Base-by-base conservation (phyloP, 2,113 vertebrate species). In the Siphamia tubifer region DNA sequence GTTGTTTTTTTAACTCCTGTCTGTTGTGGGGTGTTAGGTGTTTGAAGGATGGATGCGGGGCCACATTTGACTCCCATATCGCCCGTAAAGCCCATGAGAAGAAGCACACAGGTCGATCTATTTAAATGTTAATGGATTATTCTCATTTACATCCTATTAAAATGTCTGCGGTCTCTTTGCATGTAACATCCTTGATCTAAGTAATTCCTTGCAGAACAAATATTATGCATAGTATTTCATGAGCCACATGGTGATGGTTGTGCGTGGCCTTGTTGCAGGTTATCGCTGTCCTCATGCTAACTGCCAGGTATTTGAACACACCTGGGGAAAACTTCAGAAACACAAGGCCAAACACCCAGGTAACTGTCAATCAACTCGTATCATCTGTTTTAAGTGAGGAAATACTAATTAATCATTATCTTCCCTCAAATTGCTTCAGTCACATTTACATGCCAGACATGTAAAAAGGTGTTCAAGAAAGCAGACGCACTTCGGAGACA, bases 31-130 rank as follows among this genome's bases (percentile, higher is more conserved):
- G 1, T 11, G 42, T 12, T 24, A 95, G 93, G 64, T 94, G 94
- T 65, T 74, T 23, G 0, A 88, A 86, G 38, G 63, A 39, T 0
- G 83, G 83, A 1, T 95, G 94, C n/a, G 0, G 17, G 0, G 74
- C 74, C 58, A 83, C 16, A 4, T 94, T 93, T 5, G 44, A 82
- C 27, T 85, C 91, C 6, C 75, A 82, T 7, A 6, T 80, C 1
- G 54, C 77, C 3, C 83, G 91, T 15, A 85, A 86, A 70, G 86
- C 91, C 34, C 94, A 94, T 4, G 86, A 91, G 72, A 90, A 84
- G 39, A 93, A 74, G n/a, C 94, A 94, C 16, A 13, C 57, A 68
- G 93, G 94, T 94, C 25, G 58, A 87, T 72, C 6, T 12, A 21
- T 25, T 40, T 56, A 2, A 7, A 0, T 57, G 40, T 48, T 35